Conservation (phyloP, 2,888 invertebrate genomes). For the Perithous albicinctus region DNA sequence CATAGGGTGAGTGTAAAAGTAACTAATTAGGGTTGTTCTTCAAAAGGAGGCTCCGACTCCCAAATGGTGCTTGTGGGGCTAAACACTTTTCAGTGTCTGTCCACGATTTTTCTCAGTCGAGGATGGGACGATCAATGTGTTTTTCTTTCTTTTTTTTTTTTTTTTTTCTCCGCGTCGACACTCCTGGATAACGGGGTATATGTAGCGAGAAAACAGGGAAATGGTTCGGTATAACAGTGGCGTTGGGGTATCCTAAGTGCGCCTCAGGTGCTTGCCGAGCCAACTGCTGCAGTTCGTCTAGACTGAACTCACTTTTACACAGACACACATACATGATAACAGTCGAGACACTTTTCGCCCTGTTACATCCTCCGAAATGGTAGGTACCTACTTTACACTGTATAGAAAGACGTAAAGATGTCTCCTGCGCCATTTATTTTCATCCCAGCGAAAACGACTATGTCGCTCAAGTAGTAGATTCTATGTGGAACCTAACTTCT, state of each 20-base stretch:
- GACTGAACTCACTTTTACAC: constrained; percentile 40
- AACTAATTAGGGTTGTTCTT: constrained; percentile 60
- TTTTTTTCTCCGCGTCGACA: constrained; percentile 34
- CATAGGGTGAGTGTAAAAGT: constrained; percentile 2
- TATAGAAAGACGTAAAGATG: constrained; percentile 33
- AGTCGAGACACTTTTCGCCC: constrained; percentile 28
- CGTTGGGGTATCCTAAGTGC: constrained; percentile 41
- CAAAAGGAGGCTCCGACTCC: constrained; percentile 12
- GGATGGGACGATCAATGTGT: constrained; percentile 18
- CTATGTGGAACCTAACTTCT: background rate
- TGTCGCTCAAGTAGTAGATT: constrained; percentile 3
- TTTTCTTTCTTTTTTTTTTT: too few species aligned
- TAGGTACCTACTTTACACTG: background rate
- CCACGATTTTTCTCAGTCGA: constrained; percentile 44
- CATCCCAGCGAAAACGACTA: constrained; percentile 32
- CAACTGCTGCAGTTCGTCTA: constrained; percentile 32
- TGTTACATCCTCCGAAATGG: background rate
- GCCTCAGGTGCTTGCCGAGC: constrained; percentile 40
- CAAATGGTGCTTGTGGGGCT: constrained; percentile 33
- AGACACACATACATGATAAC: background rate
- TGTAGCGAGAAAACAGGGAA: constrained; percentile 33
- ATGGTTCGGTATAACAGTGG: constrained; percentile 40
- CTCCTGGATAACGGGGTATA: constrained; percentile 47
- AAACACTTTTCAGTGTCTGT: constrained; percentile 49
- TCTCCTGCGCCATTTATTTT: constrained; percentile 45